Conservation (phyloP, 2,888 invertebrate genomes). For the Brachyopa scutellaris region DNA sequence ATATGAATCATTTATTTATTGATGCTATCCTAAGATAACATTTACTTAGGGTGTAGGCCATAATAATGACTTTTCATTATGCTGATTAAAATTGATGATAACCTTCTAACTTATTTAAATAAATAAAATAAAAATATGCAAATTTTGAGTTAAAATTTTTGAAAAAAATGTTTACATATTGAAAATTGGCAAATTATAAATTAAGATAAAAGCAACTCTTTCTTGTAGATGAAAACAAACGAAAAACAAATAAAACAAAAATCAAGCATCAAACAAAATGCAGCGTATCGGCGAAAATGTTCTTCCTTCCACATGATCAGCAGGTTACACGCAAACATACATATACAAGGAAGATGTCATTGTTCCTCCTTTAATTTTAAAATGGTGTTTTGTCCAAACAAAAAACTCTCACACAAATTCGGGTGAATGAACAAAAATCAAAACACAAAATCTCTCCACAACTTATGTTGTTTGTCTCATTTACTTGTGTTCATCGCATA, state of each 20-base stretch:
- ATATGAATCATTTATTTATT: too few relatives aligned
- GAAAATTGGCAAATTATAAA: slow-evolving; percentile 4
- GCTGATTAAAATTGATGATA: too few relatives aligned
- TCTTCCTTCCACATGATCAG: slow-evolving; percentile 62
- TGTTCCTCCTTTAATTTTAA: slow-evolving; percentile 45
- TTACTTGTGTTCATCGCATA: slow-evolving; percentile 75
- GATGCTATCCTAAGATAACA: too few relatives aligned
- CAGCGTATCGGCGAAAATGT: slow-evolving; percentile 61
- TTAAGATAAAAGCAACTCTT: slow-evolving; percentile 8
- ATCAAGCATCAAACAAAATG: slow-evolving; percentile 73
- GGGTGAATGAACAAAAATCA: slow-evolving; percentile 51
- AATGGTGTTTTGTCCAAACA: slow-evolving; percentile 26
- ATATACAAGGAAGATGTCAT: slow-evolving; percentile 59
- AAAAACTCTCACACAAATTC: slow-evolving; percentile 34
- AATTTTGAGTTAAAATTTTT: not conserved
- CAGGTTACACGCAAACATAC: slow-evolving; percentile 7
- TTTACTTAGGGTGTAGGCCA: too few relatives aligned
- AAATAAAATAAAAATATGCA: too few relatives aligned
- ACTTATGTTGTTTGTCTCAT: slow-evolving; percentile 49
- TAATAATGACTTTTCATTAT: too few relatives aligned
- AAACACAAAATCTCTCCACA: slow-evolving; percentile 58
- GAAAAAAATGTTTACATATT: not conserved
- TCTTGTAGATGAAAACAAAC: slow-evolving; percentile 25
- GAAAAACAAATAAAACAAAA: slow-evolving; percentile 11
- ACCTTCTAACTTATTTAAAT: too few relatives aligned